These are phyloP conservation scores for Ellobius talpinus DNA, from an alignment of 2,113 vertebrate genomes.

Conservation along the genomic window DNA sequence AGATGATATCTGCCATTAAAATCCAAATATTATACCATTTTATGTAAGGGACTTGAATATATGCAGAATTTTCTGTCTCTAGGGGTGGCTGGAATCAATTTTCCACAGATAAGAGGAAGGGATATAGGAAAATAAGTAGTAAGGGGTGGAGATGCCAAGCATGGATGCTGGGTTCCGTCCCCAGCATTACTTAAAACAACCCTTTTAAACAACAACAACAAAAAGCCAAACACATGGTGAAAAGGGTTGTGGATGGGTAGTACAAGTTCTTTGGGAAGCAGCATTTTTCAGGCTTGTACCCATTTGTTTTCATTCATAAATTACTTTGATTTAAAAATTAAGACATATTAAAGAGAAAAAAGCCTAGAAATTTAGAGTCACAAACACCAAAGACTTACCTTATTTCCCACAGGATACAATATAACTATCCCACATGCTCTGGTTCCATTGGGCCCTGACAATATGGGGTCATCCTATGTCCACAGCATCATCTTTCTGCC, in stretches of 20 bases:
- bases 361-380: not conserved
- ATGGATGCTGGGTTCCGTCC: not conserved
- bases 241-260: not conserved
- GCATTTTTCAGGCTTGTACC: not conserved
- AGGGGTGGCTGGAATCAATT: not conserved
- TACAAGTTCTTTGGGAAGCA: not conserved
- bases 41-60: not conserved
- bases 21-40: not conserved
- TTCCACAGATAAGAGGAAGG: not conserved
- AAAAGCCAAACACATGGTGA: not conserved
- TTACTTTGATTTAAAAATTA: not conserved
- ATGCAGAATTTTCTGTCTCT: not conserved
- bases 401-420: not conserved
- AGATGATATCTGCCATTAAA: not conserved
- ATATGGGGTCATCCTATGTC: not conserved
- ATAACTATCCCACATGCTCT: not conserved
- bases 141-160: not conserved
- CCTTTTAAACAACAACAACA: not conserved
- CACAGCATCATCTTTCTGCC: no score
- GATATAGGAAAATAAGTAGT: not conserved
- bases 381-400: not conserved
- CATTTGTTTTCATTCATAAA: not conserved
- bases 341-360: not conserved
- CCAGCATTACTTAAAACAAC: not conserved
- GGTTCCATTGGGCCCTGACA: not conserved